phyloP scores from a whole-genome alignment of 1,140 invertebrate genomes.

The Stenopsyche tienmushanensis region DNA sequence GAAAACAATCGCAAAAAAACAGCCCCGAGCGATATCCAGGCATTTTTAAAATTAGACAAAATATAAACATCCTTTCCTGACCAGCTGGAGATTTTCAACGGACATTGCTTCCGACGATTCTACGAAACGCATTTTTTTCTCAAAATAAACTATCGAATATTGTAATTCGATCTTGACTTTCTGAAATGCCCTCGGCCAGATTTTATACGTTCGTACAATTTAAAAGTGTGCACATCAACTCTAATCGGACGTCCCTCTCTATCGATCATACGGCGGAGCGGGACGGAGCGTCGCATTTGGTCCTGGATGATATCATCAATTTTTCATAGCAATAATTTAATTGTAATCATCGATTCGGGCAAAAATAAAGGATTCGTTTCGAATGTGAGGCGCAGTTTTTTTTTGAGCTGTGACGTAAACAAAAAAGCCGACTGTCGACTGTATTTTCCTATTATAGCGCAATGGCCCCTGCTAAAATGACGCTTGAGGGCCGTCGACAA shows the following conservation, averaged over 20 bases:
- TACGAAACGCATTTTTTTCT: no score
- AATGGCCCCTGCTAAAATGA: slow-evolving; percentile 14
- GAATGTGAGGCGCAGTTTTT: neutral
- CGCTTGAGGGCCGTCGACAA: slow-evolving; percentile 19
- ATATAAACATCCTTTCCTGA: slow-evolving; percentile 10
- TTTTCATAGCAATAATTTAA: neutral
- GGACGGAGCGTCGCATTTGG: no score
- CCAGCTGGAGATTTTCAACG: slow-evolving; percentile 9
- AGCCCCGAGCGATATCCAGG: neutral
- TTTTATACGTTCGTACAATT: no score
- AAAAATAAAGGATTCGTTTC: no score
- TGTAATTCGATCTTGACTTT: no score
- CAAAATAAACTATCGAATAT: no score
- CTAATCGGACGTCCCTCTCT: no score
- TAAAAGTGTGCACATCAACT: no score
- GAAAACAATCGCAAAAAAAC: slow-evolving; percentile 5
- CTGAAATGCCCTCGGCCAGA: no score
- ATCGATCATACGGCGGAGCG: no score
- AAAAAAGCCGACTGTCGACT: neutral
- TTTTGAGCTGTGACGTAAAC: neutral
- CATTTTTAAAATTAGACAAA: slow-evolving; percentile 21
- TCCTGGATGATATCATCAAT: neutral
- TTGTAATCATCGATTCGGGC: neutral
- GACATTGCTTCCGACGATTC: no score
- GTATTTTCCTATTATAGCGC: slow-evolving; percentile 24